Conservation (phyloP, 2,888 invertebrate species). For the Serrognathus titanus region DNA sequence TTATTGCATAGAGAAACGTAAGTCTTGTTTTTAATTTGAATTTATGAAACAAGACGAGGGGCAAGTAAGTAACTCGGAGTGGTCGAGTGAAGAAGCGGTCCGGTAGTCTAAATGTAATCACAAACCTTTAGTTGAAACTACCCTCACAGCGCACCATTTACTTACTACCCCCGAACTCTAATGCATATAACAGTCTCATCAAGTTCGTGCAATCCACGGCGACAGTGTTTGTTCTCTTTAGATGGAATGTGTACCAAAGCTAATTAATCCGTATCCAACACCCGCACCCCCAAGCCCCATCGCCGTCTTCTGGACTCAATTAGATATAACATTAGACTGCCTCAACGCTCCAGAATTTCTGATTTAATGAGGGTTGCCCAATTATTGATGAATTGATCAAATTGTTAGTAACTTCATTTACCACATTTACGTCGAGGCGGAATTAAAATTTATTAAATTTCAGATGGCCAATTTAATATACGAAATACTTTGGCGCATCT, state of each 20-base stretch:
- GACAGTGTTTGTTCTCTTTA: constrained; percentile 27
- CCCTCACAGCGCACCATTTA: constrained; percentile 13
- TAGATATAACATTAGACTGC: constrained; percentile 35
- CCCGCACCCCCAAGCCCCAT: constrained; percentile 20
- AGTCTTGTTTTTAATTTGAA: no score
- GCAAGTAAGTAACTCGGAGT: neutral
- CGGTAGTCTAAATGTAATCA: constrained; percentile 2
- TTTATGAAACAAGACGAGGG: no score
- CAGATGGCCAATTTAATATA: neutral
- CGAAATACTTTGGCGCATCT: no score
- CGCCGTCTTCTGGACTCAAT: constrained; percentile 28
- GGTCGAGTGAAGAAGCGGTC: no score
- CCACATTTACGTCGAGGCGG: neutral
- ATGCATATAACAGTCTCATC: constrained; percentile 29
- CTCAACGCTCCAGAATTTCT: constrained; percentile 28
- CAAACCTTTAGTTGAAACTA: constrained; percentile 5
- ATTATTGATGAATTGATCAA: constrained; percentile 32
- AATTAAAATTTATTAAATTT: neutral
- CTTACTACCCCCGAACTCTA: constrained; percentile 11
- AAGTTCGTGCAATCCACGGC: constrained; percentile 24
- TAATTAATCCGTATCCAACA: constrained; percentile 34
- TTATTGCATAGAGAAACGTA: no score
- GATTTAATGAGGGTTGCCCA: constrained; percentile 36
- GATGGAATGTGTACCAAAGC: constrained; percentile 29
- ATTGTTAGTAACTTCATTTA: constrained; percentile 20